Base-by-base conservation (phyloP, 1,140 invertebrate species). In the Archivesica marissinica region DNA sequence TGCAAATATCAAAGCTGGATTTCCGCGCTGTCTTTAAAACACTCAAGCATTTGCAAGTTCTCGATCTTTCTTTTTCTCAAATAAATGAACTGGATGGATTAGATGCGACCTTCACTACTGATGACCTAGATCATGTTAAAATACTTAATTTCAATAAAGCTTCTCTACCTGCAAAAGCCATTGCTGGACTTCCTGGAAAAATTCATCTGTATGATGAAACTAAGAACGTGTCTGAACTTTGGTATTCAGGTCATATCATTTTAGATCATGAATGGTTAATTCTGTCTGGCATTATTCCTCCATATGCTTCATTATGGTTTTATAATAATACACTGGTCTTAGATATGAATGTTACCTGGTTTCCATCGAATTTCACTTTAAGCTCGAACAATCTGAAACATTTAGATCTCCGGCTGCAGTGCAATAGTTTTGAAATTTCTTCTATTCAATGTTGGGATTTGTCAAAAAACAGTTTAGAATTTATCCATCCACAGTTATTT, bases 401-500 rank as follows among this genome's bases (percentile, higher is more conserved):
- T n/a, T 23, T 54, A 15, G 50, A 76, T 56, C 20, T 59, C 13
- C 2, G 17, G 38, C n/a, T 54, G 4, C 23, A 9, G 33, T 76
- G 50, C 23, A 23, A 20, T 13, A 35, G 20, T 2, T 76, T 59
- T 35, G 6, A 25, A 13, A 38, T 76, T 35, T 30, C 28, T 30
- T 59, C 50, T 1, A 9, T 56, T 23, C 13, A 56, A 76, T 11
- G 3, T 0, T 6, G 35, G 35, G 52, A 56, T 76, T 13, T 76
- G 3, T 54, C 74, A n/a, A 23, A 76, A 20, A 76, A 76, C 33
- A 38, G 30, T 0, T 38, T 76, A n/a, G 50, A 76, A 54, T 76
- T 54, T 76, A 38, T 76, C 3, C 50, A 76, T 35, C 74, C 74
- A 33, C 28, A 38, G 4, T 20, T 56, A 13, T 38, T 76, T n/a